Percentiles rank a stretch among this genome's conserved stretches.
Evolutionary conservation across 2,797 vertebrate genomes (phyloP).

Genomic region (Helicolenus hilgendorfi): DNA sequence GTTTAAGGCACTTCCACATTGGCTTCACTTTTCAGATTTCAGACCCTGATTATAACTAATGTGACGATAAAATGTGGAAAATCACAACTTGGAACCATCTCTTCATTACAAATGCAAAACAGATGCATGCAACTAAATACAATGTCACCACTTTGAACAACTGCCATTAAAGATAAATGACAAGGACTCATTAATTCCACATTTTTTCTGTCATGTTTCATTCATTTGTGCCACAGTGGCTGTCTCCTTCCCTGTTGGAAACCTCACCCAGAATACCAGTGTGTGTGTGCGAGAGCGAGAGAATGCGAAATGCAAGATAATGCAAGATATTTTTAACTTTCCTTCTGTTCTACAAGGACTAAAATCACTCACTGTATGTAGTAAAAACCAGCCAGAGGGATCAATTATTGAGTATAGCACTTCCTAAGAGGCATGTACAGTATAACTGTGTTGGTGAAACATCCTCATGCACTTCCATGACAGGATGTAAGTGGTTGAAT

Average conservation of each 20-base stretch:
- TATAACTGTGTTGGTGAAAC: slow-evolving; percentile 1
- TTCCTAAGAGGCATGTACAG: slow-evolving; percentile 29
- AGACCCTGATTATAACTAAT: no score
- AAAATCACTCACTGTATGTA: slow-evolving; percentile 12
- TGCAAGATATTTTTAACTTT: slow-evolving; percentile 61
- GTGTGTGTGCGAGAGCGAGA: not conserved
- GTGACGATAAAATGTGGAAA: no score
- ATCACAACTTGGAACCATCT: no score
- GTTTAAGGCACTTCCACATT: no score
- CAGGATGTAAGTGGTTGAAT: not conserved
- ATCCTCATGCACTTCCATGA: not conserved
- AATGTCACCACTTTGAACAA: not conserved
- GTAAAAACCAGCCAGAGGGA: slow-evolving; percentile 43
- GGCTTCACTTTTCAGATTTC: no score
- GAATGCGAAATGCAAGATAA: slow-evolving; percentile 24
- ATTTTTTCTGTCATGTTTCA: slow-evolving; percentile 25
- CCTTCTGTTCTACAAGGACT: slow-evolving; percentile 14
- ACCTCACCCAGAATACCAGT: not conserved
- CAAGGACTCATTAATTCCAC: not conserved
- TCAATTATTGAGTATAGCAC: slow-evolving; percentile 75
- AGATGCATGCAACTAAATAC: not conserved
- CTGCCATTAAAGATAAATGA: slow-evolving; percentile 4
- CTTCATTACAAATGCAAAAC: not conserved
- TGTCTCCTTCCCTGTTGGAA: not conserved
- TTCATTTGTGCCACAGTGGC: not conserved